Conservation (phyloP, 2,797 vertebrate species). For the Sebastes minor region DNA sequence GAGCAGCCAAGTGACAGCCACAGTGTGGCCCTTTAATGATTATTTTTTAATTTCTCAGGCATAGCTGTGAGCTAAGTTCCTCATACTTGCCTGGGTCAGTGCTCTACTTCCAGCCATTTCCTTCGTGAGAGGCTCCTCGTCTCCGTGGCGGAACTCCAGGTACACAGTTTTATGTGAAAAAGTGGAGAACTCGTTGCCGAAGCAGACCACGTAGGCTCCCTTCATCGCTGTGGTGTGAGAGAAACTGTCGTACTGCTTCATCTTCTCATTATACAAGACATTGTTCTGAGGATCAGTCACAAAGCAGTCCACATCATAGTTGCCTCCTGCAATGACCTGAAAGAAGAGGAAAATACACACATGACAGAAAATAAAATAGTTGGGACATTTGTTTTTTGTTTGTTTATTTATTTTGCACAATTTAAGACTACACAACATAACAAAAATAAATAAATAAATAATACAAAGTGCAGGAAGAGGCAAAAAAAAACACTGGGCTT, state of each 20-base stretch:
- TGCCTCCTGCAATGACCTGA: constrained; percentile 91
- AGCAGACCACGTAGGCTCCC: constrained; percentile 90
- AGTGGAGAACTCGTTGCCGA: constrained; percentile 94
- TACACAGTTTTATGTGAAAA: constrained; percentile 91
- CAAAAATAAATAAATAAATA: too few relatives aligned
- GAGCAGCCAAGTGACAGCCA: neutral
- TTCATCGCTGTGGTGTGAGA: constrained; percentile 77
- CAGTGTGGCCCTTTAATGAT: neutral
- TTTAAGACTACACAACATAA: too few relatives aligned
- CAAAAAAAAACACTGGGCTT: too few relatives aligned
- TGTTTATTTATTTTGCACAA: too few relatives aligned
- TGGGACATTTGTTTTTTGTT: neutral
- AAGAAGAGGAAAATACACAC: neutral
- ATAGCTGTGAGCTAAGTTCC: neutral
- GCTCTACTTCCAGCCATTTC: constrained; percentile 81
- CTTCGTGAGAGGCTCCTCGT: constrained; percentile 83
- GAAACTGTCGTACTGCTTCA: constrained; percentile 92
- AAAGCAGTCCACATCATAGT: constrained; percentile 92
- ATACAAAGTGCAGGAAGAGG: too few relatives aligned
- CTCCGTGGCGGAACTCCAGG: constrained; percentile 88
- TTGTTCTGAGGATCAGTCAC: constrained; percentile 85
- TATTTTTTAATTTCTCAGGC: neutral
- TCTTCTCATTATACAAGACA: constrained; percentile 86
- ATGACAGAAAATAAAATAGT: neutral
- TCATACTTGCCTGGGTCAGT: constrained; percentile 86